Percentiles rank a stretch among this genome's conserved stretches.
These are phyloP conservation scores for Mayetiola destructor DNA, from an alignment of 2,888 invertebrate species.

Conservation along the genomic window DNA sequence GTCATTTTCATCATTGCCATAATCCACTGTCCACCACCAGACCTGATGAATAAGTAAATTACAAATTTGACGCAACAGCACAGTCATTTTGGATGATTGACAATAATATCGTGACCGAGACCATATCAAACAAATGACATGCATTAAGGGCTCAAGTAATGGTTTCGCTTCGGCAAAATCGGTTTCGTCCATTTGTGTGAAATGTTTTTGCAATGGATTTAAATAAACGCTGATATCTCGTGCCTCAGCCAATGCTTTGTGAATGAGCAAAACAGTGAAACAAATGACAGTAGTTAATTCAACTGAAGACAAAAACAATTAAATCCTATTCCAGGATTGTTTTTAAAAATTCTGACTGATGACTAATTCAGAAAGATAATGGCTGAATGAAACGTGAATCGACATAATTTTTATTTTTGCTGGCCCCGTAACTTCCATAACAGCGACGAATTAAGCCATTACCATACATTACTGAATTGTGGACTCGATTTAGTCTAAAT, in stretches of 20 bases:
- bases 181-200: conserved; percentile 65
- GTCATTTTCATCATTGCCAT: too few relatives aligned
- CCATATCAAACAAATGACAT: conserved; percentile 82
- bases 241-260: conserved; percentile 68
- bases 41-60: conserved; percentile 83
- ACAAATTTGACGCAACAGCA: conserved; percentile 74
- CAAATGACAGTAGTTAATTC: not conserved
- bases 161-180: conserved; percentile 73
- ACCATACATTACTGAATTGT: too few relatives aligned
- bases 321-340: too few relatives aligned
- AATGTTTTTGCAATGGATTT: conserved; percentile 64
- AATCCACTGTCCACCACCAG: conserved; percentile 22
- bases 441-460: too few relatives aligned
- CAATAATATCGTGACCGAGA: conserved; percentile 80
- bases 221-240: conserved; percentile 78
- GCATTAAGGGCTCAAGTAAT: conserved; percentile 60
- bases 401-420: too few relatives aligned
- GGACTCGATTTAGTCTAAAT: too few relatives aligned
- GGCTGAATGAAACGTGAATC: too few relatives aligned
- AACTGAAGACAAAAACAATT: not conserved
- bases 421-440: too few relatives aligned
- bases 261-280: not conserved
- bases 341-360: too few relatives aligned
- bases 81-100: conserved; percentile 74
- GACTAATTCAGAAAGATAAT: too few relatives aligned